Conservation (phyloP, 2,113 vertebrate genomes). For the Thalassarche chlororhynchos region DNA sequence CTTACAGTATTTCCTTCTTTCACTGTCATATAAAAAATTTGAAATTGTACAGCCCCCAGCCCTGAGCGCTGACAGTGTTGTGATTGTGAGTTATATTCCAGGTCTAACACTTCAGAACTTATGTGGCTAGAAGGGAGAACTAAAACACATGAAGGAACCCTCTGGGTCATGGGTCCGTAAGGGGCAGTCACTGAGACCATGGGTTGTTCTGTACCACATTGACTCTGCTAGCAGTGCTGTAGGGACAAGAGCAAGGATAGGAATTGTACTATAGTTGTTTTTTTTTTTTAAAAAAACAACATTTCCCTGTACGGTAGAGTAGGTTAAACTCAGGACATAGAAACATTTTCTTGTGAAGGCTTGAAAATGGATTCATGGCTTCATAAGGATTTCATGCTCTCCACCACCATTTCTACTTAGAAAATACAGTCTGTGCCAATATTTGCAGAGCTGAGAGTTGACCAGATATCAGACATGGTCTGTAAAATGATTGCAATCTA, state of each 20-base stretch:
- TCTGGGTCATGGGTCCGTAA: background rate
- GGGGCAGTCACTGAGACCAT: background rate
- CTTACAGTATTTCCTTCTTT: background rate
- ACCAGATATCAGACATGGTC: background rate
- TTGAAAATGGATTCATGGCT: background rate
- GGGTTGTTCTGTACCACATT: fast-evolving
- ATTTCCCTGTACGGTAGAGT: background rate
- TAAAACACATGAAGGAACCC: background rate
- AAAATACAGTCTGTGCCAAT: background rate
- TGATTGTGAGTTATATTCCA: background rate
- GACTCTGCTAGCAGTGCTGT: background rate
- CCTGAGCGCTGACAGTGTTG: background rate
- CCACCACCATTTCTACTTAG: background rate
- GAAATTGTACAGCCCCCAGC: background rate
- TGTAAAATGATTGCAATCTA: background rate
- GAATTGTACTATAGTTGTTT: background rate
- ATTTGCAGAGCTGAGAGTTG: background rate
- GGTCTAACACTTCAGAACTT: background rate
- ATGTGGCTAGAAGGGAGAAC: background rate
- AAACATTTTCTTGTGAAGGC: background rate
- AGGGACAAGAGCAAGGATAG: background rate
- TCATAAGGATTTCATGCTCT: background rate
- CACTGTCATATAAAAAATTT: background rate
- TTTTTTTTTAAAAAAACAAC: too few relatives aligned
- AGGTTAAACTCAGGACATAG: background rate